Conservation (phyloP, 2,113 vertebrate species). For the Panurus biarmicus region DNA sequence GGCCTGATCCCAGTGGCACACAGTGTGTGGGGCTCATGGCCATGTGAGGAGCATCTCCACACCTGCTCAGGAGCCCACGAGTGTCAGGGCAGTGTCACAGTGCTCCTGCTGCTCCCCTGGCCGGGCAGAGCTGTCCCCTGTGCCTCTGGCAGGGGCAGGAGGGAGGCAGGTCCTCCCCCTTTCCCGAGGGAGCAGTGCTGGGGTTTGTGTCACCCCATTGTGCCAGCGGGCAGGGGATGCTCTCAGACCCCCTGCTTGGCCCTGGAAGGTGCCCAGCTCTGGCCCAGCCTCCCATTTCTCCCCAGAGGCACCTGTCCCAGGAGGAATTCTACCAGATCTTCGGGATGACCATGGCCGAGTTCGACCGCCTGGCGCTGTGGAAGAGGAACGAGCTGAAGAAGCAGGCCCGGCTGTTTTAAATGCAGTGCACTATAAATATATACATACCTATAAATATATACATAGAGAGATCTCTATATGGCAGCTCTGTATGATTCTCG, state of each 20-base stretch:
- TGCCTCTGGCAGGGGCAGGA: not conserved
- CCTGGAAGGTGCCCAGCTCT: accelerated
- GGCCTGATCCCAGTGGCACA: accelerated
- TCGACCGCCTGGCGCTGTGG: constrained; percentile 96
- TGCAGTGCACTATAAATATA: constrained; percentile 70
- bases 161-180: too few relatives aligned
- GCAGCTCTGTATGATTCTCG: constrained; percentile 68
- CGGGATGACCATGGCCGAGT: constrained; percentile 93
- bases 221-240: not conserved
- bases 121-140: not conserved
- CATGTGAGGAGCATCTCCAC: not conserved
- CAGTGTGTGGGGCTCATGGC: accelerated
- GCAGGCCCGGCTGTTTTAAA: constrained; percentile 93
- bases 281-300: not conserved
- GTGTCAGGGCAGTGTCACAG: not conserved
- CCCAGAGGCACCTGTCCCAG: constrained; percentile 90
- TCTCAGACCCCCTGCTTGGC: not conserved
- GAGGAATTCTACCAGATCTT: constrained; percentile 97
- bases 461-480: constrained; percentile 69
- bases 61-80: not conserved
- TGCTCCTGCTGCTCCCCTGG: not conserved
- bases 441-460: constrained; percentile 76
- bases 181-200: not conserved
- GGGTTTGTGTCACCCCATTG: not conserved
- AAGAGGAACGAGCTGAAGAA: constrained; percentile 98